Evolutionary conservation across 2,113 vertebrate species (phyloP).

Genomic region (Prunella fulvescens): DNA sequence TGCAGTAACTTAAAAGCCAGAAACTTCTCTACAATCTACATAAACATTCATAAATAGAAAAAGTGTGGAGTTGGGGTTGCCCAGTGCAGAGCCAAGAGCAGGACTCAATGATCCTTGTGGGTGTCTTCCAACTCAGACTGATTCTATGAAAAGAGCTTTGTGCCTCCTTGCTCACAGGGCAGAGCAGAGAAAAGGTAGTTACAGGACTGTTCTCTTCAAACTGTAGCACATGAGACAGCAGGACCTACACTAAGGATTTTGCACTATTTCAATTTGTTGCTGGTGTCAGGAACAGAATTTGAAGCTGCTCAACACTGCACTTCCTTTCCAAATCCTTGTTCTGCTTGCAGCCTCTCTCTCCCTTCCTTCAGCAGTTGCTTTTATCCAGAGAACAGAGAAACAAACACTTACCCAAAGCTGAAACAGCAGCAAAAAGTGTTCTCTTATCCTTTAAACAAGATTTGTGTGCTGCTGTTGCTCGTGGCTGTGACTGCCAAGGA

Average conservation of each 20-base stretch:
- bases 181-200: background rate
- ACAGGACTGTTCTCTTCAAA: no score
- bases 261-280: background rate
- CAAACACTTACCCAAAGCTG: background rate
- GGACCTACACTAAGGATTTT: background rate
- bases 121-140: background rate
- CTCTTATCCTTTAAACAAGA: background rate
- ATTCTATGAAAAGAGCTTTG: background rate
- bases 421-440: background rate
- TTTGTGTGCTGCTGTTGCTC: background rate
- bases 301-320: background rate
- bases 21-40: background rate
- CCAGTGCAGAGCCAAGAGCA: background rate
- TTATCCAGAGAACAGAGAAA: background rate
- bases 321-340: background rate
- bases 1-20: background rate
- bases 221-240: background rate
- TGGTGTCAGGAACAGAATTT: background rate
- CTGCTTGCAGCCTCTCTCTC: background rate
- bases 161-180: background rate
- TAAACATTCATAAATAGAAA: background rate
- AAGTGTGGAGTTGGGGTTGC: background rate
- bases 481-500: background rate
- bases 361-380: background rate
- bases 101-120: background rate